phyloP scores from a whole-genome alignment of 2,888 invertebrate species.

The Cryptophagus acutangulus region DNA sequence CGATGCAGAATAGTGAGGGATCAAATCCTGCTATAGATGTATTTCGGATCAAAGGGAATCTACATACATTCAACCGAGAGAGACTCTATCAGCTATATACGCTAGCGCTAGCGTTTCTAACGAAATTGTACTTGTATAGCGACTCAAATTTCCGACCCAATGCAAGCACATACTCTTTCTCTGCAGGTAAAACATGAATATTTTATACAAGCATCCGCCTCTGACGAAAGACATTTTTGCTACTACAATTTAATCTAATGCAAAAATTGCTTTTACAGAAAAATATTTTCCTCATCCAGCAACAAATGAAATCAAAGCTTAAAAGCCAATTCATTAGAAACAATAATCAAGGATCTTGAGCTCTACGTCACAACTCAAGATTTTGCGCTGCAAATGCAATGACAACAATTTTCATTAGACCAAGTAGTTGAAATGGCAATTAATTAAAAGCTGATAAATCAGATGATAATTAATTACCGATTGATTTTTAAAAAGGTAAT shows the following conservation, averaged over 20 bases:
- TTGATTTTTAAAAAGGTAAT: no score
- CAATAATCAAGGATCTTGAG: no score
- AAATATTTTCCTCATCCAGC: no score
- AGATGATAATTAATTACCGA: no score
- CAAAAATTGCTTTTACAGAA: constrained; percentile 4
- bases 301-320: no score
- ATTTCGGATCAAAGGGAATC: constrained; percentile 47
- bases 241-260: constrained; percentile 8
- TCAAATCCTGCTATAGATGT: constrained; percentile 36
- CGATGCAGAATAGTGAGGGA: constrained; percentile 38
- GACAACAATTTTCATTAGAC: no score
- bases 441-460: no score
- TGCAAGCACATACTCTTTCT: constrained; percentile 23
- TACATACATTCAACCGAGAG: constrained; percentile 15
- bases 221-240: constrained; percentile 7
- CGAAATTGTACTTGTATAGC: constrained; percentile 30
- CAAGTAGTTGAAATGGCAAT: no score
- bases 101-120: constrained; percentile 25
- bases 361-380: no score
- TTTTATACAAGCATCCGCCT: constrained; percentile 22
- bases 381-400: no score
- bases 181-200: constrained; percentile 31
- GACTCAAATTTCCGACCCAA: constrained; percentile 23
- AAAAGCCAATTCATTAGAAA: no score
- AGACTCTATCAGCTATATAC: constrained; percentile 5